Evolutionary conservation across 2,888 invertebrate genomes (phyloP), one percentile per base, ranked within the genome.

Genomic region (Beris morrisii): DNA sequence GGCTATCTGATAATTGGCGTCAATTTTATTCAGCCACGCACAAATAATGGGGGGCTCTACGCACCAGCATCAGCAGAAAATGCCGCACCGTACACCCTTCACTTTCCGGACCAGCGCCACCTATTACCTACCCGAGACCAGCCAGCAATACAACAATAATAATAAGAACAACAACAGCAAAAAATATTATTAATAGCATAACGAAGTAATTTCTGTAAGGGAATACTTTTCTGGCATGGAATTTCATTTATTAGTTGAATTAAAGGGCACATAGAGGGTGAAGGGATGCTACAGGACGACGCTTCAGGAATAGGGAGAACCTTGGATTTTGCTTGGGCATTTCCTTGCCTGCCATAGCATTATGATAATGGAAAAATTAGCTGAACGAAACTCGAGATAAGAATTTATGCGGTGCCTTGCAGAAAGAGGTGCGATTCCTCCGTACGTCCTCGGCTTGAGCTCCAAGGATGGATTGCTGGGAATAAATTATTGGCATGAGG

Each of bases 211-310:
- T 72, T 72, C 70, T 67, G 70, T 70, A 71, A 72, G 69, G 70
- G 71, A 71, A 72, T 71, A 71, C 70, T 72, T 69, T 65, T 56
- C 64, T 69, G 67, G 65, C 70, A 70, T 70, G 71, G 72, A 72
- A 71, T 73, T 72, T 71, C 71, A 69, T 71, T 72, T 72, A 73
- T 72, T 72, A 71, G 72, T 72, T 73, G 72, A 72, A 72, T 73
- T 72, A 71, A 65, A 69, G 71, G 22, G 61, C 59, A 32, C 61
- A 50, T 28, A 59, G 64, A 69, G 64, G 69, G 69, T 69, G 69
- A 67, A 67, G 66, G 67, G 65, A 15, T 12, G 6, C 48, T 6
- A n/a, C 7, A 38, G 38, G 9, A 38, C 9, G 38, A 38, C 22
- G 15, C 48, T 15, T 5, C 5, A 2, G 15, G 6, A 45, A 45